Evolutionary conservation across 2,113 vertebrate species (phyloP).

Genomic region (Oreocharis arfaki): DNA sequence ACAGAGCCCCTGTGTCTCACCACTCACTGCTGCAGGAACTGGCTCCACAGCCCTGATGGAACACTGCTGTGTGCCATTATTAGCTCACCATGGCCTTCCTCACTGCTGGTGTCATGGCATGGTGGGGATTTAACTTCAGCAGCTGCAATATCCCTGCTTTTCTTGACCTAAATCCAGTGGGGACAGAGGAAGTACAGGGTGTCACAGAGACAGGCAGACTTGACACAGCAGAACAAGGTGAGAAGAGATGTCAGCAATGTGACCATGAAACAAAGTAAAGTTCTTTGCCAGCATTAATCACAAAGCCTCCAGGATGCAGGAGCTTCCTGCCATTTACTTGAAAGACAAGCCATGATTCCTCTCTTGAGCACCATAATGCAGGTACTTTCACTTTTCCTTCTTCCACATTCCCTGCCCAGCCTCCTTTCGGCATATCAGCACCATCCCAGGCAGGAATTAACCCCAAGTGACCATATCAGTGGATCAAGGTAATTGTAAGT

Average conservation of each 20-base stretch:
- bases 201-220: accelerated
- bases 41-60: not conserved
- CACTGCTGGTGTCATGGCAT: not conserved
- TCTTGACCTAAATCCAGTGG: not conserved
- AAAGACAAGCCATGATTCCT: not conserved
- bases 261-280: not conserved
- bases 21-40: accelerated
- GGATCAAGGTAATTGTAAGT: not conserved
- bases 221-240: not conserved
- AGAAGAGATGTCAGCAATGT: not conserved
- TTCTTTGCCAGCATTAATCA: not conserved
- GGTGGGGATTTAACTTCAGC: not conserved
- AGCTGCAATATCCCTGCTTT: not conserved
- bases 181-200: not conserved
- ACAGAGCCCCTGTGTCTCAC: not conserved
- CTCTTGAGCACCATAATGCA: not conserved
- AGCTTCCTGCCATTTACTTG: not conserved
- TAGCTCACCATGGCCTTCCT: not conserved
- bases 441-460: not conserved
- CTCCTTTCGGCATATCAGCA: not conserved
- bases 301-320: not conserved
- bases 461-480: not conserved
- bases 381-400: not conserved
- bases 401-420: not conserved
- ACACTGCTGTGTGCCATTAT: not conserved